Evolutionary conservation across 2,888 invertebrate genomes (phyloP).

Genomic region (Imbricaverruca yamaguchii): DNA sequence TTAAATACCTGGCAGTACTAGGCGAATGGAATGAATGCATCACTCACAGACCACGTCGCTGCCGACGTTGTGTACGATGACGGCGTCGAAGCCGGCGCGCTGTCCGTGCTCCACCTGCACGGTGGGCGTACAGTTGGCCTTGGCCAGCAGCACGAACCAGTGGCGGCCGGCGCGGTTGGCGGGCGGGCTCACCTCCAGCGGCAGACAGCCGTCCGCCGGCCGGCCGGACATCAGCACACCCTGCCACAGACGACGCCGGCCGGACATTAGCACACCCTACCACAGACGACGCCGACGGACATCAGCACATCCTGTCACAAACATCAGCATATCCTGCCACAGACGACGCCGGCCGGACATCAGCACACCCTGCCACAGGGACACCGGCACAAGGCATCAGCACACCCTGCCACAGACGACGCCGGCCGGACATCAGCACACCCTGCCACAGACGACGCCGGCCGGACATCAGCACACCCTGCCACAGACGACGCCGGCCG

Average conservation of each 20-base stretch:
- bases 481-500: no score
- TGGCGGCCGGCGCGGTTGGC: neutral
- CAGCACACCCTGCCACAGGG: no score
- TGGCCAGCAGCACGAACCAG: neutral
- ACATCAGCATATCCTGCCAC: neutral
- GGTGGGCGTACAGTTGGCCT: slow-evolving; percentile 68
- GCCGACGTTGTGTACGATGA: slow-evolving; percentile 77
- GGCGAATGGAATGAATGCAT: neutral
- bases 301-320: neutral
- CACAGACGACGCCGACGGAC: neutral
- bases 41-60: slow-evolving; percentile 63
- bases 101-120: slow-evolving; percentile 78
- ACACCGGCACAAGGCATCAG: no score
- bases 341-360: neutral
- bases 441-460: no score
- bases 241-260: neutral
- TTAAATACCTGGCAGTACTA: neutral
- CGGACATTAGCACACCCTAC: neutral
- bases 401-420: no score
- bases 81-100: slow-evolving; percentile 66
- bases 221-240: neutral
- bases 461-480: no score
- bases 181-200: neutral
- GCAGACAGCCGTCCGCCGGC: neutral
- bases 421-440: no score